These are phyloP conservation scores for Amniataba percoides DNA, from an alignment of 2,797 vertebrate species.

Conservation along the genomic window DNA sequence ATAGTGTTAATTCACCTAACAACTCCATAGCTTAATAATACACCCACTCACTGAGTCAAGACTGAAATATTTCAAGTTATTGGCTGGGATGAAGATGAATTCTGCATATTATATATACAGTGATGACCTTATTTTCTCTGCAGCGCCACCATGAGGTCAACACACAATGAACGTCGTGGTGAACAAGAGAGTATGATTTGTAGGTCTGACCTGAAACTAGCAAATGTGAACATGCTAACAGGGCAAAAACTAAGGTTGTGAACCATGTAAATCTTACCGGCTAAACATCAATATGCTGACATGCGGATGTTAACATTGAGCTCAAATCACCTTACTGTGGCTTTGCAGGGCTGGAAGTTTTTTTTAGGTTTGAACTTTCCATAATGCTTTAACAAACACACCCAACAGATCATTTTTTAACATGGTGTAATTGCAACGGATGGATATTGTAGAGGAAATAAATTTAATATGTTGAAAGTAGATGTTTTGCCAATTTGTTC, in stretches of 20 bases:
- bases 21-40: background rate
- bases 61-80: background rate
- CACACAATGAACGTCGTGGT: too few species aligned
- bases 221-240: too few species aligned
- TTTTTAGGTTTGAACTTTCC: background rate
- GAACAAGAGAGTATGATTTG: too few species aligned
- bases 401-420: background rate
- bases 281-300: too few species aligned
- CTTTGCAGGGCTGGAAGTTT: too few species aligned
- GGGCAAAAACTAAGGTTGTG: too few species aligned
- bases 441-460: background rate
- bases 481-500: background rate
- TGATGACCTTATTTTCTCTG: background rate
- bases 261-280: too few species aligned
- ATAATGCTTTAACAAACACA: background rate
- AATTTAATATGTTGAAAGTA: background rate
- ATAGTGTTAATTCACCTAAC: background rate
- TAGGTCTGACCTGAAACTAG: too few species aligned
- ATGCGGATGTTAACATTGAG: too few species aligned
- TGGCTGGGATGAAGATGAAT: background rate
- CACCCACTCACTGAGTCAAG: background rate
- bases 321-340: too few species aligned
- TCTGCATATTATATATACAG: background rate
- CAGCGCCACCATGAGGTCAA: too few species aligned
- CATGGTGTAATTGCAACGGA: background rate